These are phyloP conservation scores for Tapirus terrestris DNA, from an alignment of 2,113 vertebrate species.

Conservation along the genomic window DNA sequence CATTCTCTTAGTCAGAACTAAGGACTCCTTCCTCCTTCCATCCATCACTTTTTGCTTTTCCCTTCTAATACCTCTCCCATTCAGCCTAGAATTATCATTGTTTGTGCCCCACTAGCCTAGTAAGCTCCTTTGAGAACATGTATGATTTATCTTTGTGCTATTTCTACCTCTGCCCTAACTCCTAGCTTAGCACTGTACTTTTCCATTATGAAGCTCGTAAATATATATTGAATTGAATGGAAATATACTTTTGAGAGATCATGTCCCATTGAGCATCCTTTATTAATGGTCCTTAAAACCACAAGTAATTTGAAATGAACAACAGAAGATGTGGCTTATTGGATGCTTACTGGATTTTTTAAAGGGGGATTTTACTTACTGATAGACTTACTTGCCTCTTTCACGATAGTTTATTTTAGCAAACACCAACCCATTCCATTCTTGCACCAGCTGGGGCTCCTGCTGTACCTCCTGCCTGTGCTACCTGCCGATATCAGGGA, in stretches of 20 bases:
- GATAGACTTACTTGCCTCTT: background rate
- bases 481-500: background rate
- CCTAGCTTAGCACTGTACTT: background rate
- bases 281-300: background rate
- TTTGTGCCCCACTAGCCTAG: background rate
- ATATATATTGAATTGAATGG: background rate
- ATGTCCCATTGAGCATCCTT: background rate
- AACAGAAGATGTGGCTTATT: background rate
- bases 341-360: background rate
- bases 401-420: background rate
- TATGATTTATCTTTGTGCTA: background rate
- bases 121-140: background rate
- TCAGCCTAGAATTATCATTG: background rate
- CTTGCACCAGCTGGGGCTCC: background rate
- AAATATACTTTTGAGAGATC: background rate
- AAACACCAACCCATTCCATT: background rate
- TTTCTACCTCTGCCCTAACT: background rate
- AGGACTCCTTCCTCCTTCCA: background rate
- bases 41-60: background rate
- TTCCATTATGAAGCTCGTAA: background rate
- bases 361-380: background rate
- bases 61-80: background rate
- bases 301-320: conserved; percentile 24
- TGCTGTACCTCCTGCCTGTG: rapidly evolving
- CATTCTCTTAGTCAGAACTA: background rate